Percentiles rank a stretch among this genome's conserved stretches.
Evolutionary conservation across 2,888 invertebrate genomes (phyloP).

Genomic region (Eucera pruinosa): DNA sequence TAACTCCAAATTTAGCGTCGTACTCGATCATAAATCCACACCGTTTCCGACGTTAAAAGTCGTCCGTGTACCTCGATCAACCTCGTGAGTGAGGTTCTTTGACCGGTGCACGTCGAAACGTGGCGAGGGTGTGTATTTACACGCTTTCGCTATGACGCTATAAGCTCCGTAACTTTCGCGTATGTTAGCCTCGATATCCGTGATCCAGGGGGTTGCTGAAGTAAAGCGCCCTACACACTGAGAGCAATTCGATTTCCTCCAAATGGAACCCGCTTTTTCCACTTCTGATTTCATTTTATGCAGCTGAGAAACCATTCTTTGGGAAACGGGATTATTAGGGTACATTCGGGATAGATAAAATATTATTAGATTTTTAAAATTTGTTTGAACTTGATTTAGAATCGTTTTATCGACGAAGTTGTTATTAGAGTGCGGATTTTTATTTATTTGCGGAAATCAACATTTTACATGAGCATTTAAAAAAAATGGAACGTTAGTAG

Average conservation of each 20-base stretch:
- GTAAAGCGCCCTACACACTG: slow-evolving; percentile 47
- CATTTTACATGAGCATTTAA: too few relatives aligned
- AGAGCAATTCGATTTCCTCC: not conserved
- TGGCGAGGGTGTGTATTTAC: slow-evolving; percentile 46
- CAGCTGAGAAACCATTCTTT: not conserved
- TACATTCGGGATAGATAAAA: too few relatives aligned
- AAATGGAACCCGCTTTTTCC: not conserved
- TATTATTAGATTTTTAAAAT: too few relatives aligned
- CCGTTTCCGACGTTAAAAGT: slow-evolving; percentile 60
- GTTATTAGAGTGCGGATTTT: too few relatives aligned
- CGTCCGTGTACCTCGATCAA: slow-evolving; percentile 45
- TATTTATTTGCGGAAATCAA: too few relatives aligned
- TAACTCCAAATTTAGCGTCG: slow-evolving; percentile 56
- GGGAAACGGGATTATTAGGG: too few relatives aligned
- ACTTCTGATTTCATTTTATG: not conserved
- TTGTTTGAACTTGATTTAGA: too few relatives aligned
- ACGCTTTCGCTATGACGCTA: slow-evolving; percentile 22
- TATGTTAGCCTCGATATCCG: slow-evolving; percentile 14
- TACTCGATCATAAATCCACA: slow-evolving; percentile 53
- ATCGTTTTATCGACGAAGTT: too few relatives aligned
- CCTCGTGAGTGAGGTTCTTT: slow-evolving; percentile 37
- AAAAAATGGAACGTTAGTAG: too few relatives aligned
- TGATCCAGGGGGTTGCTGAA: slow-evolving; percentile 37
- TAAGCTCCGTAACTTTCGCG: slow-evolving; percentile 39
- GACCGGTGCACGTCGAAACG: slow-evolving; percentile 49